These are phyloP conservation scores for human (Homo sapiens) DNA, from an alignment of 2,113 vertebrate genomes.

Conservation along the genomic window GRCh38 chr5:3621501-3622000, in stretches of 20 bases:
- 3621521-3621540: not conserved
- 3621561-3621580: not conserved
- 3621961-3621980: not conserved
- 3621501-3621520: too few species aligned
- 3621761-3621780: not conserved
- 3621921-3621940: not conserved
- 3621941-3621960: not conserved
- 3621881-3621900: not conserved
- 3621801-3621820: not conserved
- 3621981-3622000: not conserved
- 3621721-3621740: not conserved
- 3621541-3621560: rapidly evolving
- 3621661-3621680: not conserved
- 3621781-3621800: not conserved
- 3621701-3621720: not conserved
- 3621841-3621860: not conserved
- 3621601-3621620: not conserved
- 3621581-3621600: too few species aligned
- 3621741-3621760: not conserved
- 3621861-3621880: not conserved
- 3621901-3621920: not conserved
- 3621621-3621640: not conserved
- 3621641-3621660: not conserved
- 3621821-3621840: not conserved
- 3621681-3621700: not conserved